A percentile compares a stretch with the other conserved stretches of the same genome.
Evolutionary conservation across 2,888 invertebrate species (phyloP).

Genomic region (Melanotus villosus): DNA sequence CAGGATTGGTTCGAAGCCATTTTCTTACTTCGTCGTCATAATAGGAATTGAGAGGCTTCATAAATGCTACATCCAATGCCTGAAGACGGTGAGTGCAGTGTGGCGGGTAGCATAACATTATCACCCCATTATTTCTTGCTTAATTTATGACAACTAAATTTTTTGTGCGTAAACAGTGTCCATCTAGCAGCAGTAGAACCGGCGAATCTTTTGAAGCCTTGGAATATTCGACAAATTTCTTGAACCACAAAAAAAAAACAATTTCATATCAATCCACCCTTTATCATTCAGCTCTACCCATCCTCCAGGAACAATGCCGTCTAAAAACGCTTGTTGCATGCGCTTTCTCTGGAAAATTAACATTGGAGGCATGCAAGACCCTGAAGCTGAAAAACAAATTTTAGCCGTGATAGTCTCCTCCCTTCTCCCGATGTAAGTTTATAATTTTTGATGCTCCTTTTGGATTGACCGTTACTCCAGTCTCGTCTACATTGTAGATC

Average conservation of each 20-base stretch:
- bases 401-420: conserved; percentile 47
- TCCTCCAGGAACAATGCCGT: conserved; percentile 49
- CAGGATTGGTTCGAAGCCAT: conserved; percentile 23
- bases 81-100: conserved; percentile 53
- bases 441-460: conserved; percentile 40
- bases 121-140: background rate
- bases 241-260: conserved; percentile 51
- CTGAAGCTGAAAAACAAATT: conserved; percentile 36
- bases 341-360: conserved; percentile 25
- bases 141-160: conserved; percentile 43
- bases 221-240: conserved; percentile 52
- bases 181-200: conserved; percentile 54
- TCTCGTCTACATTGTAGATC: conserved; percentile 54
- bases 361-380: conserved; percentile 44
- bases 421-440: conserved; percentile 36
- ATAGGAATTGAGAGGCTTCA: background rate
- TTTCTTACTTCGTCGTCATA: background rate
- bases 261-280: conserved; percentile 58
- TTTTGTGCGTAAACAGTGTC: conserved; percentile 53
- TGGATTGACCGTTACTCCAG: too few relatives aligned
- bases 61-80: conserved; percentile 49
- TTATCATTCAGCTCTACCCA: conserved; percentile 53
- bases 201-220: conserved; percentile 49
- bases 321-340: conserved; percentile 47
- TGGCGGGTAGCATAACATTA: conserved; percentile 48